Percentiles rank a stretch among this genome's conserved stretches.
These are phyloP conservation scores for Sminthopsis crassicaudata DNA, from an alignment of 2,113 vertebrate genomes.

Conservation along the genomic window DNA sequence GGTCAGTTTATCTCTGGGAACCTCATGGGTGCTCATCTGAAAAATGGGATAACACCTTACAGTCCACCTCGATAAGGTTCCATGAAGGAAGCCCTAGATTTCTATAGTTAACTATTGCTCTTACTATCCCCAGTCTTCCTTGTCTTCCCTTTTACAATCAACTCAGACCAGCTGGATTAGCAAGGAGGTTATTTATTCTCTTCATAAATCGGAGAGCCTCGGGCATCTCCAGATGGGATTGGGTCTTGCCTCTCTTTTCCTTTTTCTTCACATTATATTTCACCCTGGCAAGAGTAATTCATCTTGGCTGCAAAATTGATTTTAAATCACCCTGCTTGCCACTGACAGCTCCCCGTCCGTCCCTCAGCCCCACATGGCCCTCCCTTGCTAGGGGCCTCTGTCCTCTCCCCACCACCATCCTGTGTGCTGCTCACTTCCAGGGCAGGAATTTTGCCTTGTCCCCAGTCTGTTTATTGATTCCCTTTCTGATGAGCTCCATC, in stretches of 20 bases:
- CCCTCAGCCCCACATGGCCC: neutral
- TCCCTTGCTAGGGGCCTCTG: constrained; percentile 1
- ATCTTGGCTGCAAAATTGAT: constrained; percentile 70
- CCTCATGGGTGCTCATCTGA: neutral
- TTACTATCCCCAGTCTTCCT: neutral
- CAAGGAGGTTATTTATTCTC: constrained; percentile 59
- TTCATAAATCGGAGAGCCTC: constrained; percentile 60
- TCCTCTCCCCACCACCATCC: neutral
- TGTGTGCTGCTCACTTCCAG: constrained; percentile 10
- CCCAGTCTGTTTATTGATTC: constrained; percentile 36
- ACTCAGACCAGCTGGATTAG: neutral
- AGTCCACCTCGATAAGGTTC: neutral
- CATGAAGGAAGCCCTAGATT: neutral
- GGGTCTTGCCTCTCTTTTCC: constrained; percentile 52
- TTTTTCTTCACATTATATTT: constrained; percentile 62
- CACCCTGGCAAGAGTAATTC: constrained; percentile 65
- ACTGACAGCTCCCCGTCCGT: neutral
- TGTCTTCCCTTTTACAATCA: neutral
- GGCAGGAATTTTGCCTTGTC: constrained; percentile 8
- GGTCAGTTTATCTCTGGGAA: neutral
- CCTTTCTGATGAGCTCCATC: constrained; percentile 58
- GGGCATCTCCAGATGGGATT: neutral
- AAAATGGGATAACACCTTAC: neutral
- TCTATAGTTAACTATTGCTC: neutral
- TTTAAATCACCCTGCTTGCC: constrained; percentile 64